Conservation (phyloP, 2,113 vertebrate species). For the Mesembrinibis cayennensis region DNA sequence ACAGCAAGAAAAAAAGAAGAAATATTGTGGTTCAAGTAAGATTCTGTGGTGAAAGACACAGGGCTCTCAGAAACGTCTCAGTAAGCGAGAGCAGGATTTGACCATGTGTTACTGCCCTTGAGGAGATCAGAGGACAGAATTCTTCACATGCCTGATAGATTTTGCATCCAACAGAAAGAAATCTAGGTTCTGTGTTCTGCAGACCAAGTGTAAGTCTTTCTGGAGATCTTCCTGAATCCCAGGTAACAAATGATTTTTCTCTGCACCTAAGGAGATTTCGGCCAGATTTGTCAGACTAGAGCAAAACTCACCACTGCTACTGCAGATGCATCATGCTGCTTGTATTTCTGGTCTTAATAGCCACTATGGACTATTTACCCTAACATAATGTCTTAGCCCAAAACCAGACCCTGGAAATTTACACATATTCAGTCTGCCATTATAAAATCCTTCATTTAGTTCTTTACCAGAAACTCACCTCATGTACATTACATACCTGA, state of each 20-base stretch:
- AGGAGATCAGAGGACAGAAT: background rate
- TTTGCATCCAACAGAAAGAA: background rate
- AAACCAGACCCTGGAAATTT: background rate
- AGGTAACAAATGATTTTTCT: background rate
- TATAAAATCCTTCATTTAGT: background rate
- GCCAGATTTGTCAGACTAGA: background rate
- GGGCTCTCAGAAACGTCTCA: background rate
- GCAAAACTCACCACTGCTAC: background rate
- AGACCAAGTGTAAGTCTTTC: background rate
- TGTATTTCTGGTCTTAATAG: background rate
- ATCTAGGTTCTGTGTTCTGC: background rate
- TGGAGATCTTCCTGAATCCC: background rate
- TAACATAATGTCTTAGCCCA: background rate
- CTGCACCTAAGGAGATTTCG: background rate
- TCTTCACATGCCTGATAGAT: background rate
- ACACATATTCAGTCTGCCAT: background rate
- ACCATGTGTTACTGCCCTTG: background rate
- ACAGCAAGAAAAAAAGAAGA: background rate
- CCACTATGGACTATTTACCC: background rate
- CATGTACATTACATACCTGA: background rate
- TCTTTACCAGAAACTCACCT: background rate
- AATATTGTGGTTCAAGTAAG: background rate
- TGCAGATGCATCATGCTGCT: background rate
- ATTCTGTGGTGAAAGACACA: background rate
- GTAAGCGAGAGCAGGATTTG: background rate